A percentile compares a stretch with the other conserved stretches of the same genome.
These are phyloP conservation scores for Notiomystis cincta DNA, from an alignment of 2,113 vertebrate genomes.

Conservation along the genomic window DNA sequence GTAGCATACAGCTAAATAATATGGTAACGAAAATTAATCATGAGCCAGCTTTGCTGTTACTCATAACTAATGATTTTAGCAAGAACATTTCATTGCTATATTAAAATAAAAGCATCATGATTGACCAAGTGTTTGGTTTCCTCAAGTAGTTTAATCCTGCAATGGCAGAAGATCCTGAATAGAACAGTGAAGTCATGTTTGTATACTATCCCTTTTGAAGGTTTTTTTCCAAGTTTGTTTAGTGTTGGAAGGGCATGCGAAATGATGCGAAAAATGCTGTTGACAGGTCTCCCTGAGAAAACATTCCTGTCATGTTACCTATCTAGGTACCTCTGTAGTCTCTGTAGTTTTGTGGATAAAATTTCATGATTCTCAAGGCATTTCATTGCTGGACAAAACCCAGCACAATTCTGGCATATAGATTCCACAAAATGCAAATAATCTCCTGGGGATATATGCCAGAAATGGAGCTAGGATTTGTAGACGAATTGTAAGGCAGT, in stretches of 20 bases:
- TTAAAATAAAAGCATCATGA: neutral
- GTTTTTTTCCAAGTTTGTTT: neutral
- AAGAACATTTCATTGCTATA: neutral
- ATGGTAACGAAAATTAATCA: constrained; percentile 5
- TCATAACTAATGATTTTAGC: neutral
- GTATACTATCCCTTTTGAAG: neutral
- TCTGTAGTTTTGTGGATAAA: neutral
- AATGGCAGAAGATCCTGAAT: neutral
- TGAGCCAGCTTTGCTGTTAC: neutral
- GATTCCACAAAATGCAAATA: neutral
- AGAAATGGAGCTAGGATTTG: neutral
- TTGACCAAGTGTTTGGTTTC: neutral
- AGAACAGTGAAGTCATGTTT: neutral
- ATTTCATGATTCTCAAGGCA: neutral
- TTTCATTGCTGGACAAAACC: neutral
- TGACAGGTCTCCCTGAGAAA: neutral
- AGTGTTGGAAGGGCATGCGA: neutral
- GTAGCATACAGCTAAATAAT: neutral
- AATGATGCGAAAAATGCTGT: neutral
- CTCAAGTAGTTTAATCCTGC: neutral
- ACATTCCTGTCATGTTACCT: neutral
- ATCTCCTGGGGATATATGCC: neutral
- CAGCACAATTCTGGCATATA: neutral
- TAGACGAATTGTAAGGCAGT: neutral
- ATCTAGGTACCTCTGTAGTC: neutral